phyloP scores from a whole-genome alignment of 2,888 invertebrate genomes.

The Scotopteryx bipunctaria region DNA sequence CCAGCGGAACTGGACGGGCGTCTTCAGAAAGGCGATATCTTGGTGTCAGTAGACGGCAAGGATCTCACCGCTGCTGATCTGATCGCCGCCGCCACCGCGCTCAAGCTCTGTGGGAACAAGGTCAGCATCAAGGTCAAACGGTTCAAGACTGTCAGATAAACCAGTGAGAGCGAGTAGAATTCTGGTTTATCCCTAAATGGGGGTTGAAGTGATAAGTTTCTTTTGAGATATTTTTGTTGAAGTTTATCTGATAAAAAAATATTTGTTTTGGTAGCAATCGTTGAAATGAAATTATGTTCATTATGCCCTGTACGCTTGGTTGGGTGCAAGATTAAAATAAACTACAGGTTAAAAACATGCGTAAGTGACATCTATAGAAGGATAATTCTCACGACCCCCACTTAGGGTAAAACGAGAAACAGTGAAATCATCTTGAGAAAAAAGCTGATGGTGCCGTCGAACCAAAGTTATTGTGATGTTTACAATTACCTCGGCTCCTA shows the following conservation, averaged over 20 bases:
- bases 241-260: too few species aligned
- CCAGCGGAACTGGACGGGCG: constrained; percentile 94
- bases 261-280: too few species aligned
- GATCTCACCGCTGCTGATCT: constrained; percentile 89
- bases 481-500: neutral
- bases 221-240: too few species aligned
- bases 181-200: constrained; percentile 23
- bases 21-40: constrained; percentile 95
- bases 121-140: constrained; percentile 93
- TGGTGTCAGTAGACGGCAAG: constrained; percentile 94
- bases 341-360: too few species aligned
- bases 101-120: constrained; percentile 94
- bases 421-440: neutral
- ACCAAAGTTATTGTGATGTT: neutral
- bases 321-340: too few species aligned
- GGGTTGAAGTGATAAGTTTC: too few species aligned
- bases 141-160: constrained; percentile 87
- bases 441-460: too few species aligned
- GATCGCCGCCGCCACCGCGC: constrained; percentile 93
- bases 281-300: too few species aligned
- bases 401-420: neutral
- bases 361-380: too few species aligned
- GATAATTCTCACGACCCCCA: neutral
- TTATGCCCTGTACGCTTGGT: too few species aligned
- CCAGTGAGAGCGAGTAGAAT: neutral